These are phyloP conservation scores for Molanna angustata DNA, from an alignment of 2,888 invertebrate species.

Conservation along the genomic window DNA sequence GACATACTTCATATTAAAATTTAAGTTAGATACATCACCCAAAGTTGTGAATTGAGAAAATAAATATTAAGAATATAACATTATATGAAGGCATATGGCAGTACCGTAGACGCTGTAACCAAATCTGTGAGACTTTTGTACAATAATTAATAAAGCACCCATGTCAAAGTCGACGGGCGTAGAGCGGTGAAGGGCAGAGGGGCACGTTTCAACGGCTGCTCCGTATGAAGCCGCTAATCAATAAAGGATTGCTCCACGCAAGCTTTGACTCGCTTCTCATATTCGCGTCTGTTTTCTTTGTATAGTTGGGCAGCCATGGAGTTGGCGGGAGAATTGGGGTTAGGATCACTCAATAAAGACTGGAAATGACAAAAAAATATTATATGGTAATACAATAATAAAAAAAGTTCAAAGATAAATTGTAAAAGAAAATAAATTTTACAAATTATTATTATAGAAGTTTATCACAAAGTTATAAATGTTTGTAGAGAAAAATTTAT, in stretches of 20 bases:
- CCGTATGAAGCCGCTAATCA: constrained; percentile 67
- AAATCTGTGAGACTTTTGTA: constrained; percentile 2
- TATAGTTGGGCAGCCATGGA: constrained; percentile 99
- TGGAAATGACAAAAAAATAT: constrained; percentile 53
- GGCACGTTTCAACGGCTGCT: no score
- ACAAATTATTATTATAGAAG: no score
- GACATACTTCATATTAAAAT: no score
- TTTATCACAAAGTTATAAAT: no score
- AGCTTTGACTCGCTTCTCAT: constrained; percentile 98
- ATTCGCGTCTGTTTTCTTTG: constrained; percentile 98
- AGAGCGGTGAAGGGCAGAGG: neutral
- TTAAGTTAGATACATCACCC: constrained; percentile 7
- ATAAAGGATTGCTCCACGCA: constrained; percentile 99
- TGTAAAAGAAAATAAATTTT: no score
- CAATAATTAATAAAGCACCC: neutral
- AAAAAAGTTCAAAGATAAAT: no score
- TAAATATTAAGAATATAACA: constrained; percentile 1
- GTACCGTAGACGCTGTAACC: constrained; percentile 11
- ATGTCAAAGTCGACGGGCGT: neutral
- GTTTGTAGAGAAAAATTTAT: no score
- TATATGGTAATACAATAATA: no score
- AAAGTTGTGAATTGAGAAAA: constrained; percentile 8
- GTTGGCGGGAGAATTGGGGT: constrained; percentile 99
- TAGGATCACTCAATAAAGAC: constrained; percentile 99
- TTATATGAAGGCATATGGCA: constrained; percentile 28